These are phyloP conservation scores for Lymantria dispar DNA, from an alignment of 2,888 invertebrate genomes.

Conservation along the genomic window DNA sequence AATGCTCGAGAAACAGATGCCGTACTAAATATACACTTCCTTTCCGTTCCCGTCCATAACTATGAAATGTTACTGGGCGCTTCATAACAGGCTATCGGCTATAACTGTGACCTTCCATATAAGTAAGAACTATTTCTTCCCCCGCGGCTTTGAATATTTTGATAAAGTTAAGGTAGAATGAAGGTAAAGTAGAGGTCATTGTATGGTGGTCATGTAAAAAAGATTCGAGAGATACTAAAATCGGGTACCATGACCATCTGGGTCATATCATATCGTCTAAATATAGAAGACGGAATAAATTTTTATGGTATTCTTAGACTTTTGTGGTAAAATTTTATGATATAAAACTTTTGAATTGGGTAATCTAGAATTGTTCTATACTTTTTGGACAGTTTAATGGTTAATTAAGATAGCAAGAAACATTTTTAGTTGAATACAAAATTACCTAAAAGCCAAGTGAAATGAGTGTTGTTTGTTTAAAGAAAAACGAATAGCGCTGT, in stretches of 20 bases:
- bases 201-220: slow-evolving; percentile 59
- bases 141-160: slow-evolving; percentile 38
- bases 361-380: slow-evolving; percentile 29
- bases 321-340: slow-evolving; percentile 45
- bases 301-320: slow-evolving; percentile 66
- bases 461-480: neutral
- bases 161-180: slow-evolving; percentile 42
- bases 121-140: slow-evolving; percentile 49
- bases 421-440: neutral
- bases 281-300: slow-evolving; percentile 69
- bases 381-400: slow-evolving; percentile 22
- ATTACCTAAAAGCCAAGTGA: neutral
- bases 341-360: slow-evolving; percentile 21
- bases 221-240: slow-evolving; percentile 76
- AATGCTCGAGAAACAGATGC: slow-evolving; percentile 73
- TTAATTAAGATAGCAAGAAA: slow-evolving; percentile 17
- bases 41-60: slow-evolving; percentile 72
- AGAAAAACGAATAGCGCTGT: neutral
- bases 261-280: slow-evolving; percentile 73
- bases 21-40: slow-evolving; percentile 79
- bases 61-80: slow-evolving; percentile 73
- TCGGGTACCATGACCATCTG: slow-evolving; percentile 78
- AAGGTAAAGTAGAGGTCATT: slow-evolving; percentile 56
- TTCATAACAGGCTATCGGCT: slow-evolving; percentile 74
- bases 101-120: slow-evolving; percentile 58